These are phyloP conservation scores for Alligator mississippiensis DNA, from an alignment of 2,113 vertebrate genomes.

Conservation along the genomic window DNA sequence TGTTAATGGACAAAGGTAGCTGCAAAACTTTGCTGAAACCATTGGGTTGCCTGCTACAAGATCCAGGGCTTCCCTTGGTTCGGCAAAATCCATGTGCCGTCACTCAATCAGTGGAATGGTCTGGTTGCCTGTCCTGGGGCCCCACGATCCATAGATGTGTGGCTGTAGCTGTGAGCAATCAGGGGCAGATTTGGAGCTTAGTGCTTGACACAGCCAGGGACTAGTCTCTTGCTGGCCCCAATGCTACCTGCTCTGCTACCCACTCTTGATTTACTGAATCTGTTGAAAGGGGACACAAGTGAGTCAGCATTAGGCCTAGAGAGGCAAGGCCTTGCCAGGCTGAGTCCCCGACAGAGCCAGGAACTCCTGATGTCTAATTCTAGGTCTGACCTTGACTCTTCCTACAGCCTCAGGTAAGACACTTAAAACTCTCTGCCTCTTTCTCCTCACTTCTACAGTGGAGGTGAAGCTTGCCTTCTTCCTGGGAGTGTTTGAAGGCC, in stretches of 20 bases:
- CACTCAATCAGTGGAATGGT: background rate
- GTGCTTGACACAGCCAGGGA: background rate
- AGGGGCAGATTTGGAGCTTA: background rate
- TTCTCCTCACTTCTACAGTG: background rate
- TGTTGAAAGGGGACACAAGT: background rate
- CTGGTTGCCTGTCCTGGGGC: background rate
- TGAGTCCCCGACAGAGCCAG: background rate
- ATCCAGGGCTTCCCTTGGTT: conserved; percentile 26
- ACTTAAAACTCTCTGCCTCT: background rate
- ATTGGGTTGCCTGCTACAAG: background rate
- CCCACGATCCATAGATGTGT: background rate
- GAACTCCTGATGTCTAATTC: background rate
- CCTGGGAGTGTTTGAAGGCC: background rate
- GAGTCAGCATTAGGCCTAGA: background rate
- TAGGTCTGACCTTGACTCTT: background rate
- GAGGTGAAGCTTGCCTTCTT: background rate
- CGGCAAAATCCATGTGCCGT: background rate
- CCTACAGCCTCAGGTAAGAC: background rate
- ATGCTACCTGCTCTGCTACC: background rate
- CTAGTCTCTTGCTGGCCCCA: background rate
- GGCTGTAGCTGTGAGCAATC: background rate
- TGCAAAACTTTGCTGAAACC: background rate
- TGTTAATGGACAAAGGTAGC: conserved; percentile 42
- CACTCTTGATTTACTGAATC: background rate
- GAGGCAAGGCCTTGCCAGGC: background rate